phyloP scores from a whole-genome alignment of 2,113 vertebrate genomes.

The Lophochroa leadbeateri region DNA sequence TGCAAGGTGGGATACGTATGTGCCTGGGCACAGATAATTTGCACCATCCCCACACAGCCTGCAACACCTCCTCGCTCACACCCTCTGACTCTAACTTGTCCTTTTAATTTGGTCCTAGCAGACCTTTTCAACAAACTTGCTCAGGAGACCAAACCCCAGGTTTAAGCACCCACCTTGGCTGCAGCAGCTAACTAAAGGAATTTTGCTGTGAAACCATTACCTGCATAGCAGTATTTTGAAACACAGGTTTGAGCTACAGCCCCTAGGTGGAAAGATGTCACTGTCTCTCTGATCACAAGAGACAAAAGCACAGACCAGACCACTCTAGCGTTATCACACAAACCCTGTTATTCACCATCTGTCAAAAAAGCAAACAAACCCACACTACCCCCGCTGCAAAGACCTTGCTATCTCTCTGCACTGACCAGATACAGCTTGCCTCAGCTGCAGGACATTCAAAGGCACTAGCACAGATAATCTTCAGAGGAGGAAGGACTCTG shows the following conservation, averaged over 20 bases:
- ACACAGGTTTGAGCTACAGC: not conserved
- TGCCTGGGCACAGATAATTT: not conserved
- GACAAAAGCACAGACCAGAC: not conserved
- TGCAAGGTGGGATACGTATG: rapidly evolving
- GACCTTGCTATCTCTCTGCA: rapidly evolving
- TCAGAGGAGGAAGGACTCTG: not conserved
- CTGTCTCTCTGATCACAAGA: not conserved
- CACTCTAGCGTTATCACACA: not conserved
- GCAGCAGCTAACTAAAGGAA: not conserved
- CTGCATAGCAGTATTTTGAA: not conserved
- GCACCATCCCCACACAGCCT: not conserved
- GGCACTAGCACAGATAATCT: not conserved
- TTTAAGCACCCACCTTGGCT: rapidly evolving
- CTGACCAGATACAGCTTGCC: not conserved
- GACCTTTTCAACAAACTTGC: not conserved
- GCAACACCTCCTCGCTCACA: rapidly evolving
- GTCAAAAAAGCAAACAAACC: not conserved
- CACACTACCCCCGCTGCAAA: not conserved
- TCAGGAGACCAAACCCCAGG: not conserved
- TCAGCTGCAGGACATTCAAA: not conserved
- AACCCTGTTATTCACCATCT: not conserved
- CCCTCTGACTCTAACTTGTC: not conserved
- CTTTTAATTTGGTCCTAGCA: not conserved
- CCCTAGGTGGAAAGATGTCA: not conserved
- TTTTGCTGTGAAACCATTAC: not conserved